Evolutionary conservation across 2,888 invertebrate genomes (phyloP).

Genomic region (Augiades crinisus): DNA sequence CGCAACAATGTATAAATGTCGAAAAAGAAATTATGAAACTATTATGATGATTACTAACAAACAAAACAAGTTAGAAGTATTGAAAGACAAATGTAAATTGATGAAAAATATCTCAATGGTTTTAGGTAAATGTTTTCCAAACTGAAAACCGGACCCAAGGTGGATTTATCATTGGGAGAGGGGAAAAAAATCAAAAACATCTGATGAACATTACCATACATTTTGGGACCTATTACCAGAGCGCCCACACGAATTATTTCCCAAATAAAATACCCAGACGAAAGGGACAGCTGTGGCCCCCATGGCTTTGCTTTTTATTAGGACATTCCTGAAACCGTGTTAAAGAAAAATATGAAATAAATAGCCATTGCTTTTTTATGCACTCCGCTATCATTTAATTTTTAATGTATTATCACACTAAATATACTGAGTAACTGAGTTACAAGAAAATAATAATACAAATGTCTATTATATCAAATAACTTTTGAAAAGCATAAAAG

Average conservation of each 20-base stretch:
- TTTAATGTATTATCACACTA: too few relatives aligned
- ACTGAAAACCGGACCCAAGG: constrained; percentile 6
- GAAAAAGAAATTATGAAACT: too few relatives aligned
- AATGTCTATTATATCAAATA: too few relatives aligned
- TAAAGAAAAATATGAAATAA: too few relatives aligned
- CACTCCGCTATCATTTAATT: too few relatives aligned
- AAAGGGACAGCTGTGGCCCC: constrained; percentile 12
- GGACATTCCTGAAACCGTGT: not conserved
- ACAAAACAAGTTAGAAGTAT: not conserved
- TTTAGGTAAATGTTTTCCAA: constrained; percentile 8
- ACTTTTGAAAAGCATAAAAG: too few relatives aligned
- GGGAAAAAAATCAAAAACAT: constrained; percentile 23
- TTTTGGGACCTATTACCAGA: constrained; percentile 26
- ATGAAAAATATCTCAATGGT: not conserved
- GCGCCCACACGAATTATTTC: constrained; percentile 34
- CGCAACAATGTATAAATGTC: too few relatives aligned
- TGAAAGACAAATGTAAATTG: not conserved
- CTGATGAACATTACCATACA: constrained; percentile 24
- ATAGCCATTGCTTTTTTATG: too few relatives aligned
- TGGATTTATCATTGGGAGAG: constrained; percentile 13
- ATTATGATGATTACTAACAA: not conserved
- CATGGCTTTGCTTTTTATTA: constrained; percentile 1
- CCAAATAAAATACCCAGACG: constrained; percentile 37
- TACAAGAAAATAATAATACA: too few relatives aligned
- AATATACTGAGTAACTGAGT: too few relatives aligned